These are phyloP conservation scores for Lasioglossum pauxillum DNA, from an alignment of 2,888 invertebrate species.

Conservation along the genomic window DNA sequence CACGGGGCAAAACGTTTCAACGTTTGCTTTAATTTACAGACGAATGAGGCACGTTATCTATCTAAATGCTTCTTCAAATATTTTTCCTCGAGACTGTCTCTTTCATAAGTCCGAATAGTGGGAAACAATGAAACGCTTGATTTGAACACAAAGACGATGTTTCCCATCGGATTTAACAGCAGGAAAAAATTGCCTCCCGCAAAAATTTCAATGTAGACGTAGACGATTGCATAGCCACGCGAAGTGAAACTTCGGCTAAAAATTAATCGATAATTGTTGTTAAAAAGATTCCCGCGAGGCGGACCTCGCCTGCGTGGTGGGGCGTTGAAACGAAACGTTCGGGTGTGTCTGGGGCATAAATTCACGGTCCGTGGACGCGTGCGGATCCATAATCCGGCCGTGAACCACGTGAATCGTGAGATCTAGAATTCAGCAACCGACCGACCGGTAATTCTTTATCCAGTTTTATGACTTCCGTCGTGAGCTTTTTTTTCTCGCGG, in stretches of 20 bases:
- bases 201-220: neutral
- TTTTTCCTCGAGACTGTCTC: no score
- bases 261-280: neutral
- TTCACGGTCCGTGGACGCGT: neutral
- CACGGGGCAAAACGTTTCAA: neutral
- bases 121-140: neutral
- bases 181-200: neutral
- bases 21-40: neutral
- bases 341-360: neutral
- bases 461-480: conserved; percentile 66
- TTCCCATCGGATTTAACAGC: no score
- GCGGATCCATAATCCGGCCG: neutral
- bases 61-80: no score
- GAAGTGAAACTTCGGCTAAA: neutral
- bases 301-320: neutral
- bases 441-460: conserved; percentile 61
- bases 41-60: neutral
- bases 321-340: neutral
- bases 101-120: no score
- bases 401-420: conserved; percentile 14
- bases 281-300: neutral
- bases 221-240: neutral
- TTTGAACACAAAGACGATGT: neutral
- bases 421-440: conserved; percentile 26
- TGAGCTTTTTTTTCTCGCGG: conserved; percentile 40